phyloP scores from a whole-genome alignment of 2,888 invertebrate genomes.

The Cataglyphis rosenhaueri region DNA sequence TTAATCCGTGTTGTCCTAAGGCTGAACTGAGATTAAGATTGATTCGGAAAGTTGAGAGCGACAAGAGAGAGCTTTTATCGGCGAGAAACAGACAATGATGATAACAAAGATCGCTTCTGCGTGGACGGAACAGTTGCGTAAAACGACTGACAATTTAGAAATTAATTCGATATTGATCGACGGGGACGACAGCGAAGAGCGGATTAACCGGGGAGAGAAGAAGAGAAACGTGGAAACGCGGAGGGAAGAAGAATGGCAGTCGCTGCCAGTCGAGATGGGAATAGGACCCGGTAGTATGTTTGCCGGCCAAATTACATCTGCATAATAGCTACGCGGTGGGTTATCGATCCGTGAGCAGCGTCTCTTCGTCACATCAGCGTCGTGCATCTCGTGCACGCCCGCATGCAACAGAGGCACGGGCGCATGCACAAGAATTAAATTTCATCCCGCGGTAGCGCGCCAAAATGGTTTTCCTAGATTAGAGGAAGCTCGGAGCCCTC shows the following conservation, averaged over 20 bases:
- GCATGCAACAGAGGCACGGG: slow-evolving; percentile 51
- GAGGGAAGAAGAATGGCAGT: slow-evolving; percentile 73
- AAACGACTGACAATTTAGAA: slow-evolving; percentile 49
- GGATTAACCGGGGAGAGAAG: slow-evolving; percentile 33
- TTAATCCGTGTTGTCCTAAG: slow-evolving; percentile 34
- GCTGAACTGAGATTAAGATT: slow-evolving; percentile 22
- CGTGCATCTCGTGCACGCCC: slow-evolving; percentile 71
- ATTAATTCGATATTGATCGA: slow-evolving; percentile 72
- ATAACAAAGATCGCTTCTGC: not conserved
- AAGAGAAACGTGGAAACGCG: slow-evolving; percentile 55
- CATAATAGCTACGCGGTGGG: slow-evolving; percentile 81
- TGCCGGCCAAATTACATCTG: slow-evolving; percentile 83
- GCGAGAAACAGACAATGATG: not conserved
- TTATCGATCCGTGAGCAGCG: slow-evolving; percentile 80
- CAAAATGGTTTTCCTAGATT: slow-evolving; percentile 74
- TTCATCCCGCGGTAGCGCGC: slow-evolving; percentile 61
- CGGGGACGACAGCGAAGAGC: slow-evolving; percentile 32
- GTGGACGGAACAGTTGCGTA: not conserved
- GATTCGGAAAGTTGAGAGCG: not conserved
- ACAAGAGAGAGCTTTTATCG: not conserved
- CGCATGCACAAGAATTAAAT: slow-evolving; percentile 72
- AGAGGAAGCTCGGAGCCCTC: slow-evolving; percentile 59
- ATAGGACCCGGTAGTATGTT: slow-evolving; percentile 77
- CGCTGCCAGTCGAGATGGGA: slow-evolving; percentile 74
- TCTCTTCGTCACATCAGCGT: slow-evolving; percentile 78